Conservation (phyloP, 2,113 vertebrate genomes). For the Chinchilla lanigera region DNA sequence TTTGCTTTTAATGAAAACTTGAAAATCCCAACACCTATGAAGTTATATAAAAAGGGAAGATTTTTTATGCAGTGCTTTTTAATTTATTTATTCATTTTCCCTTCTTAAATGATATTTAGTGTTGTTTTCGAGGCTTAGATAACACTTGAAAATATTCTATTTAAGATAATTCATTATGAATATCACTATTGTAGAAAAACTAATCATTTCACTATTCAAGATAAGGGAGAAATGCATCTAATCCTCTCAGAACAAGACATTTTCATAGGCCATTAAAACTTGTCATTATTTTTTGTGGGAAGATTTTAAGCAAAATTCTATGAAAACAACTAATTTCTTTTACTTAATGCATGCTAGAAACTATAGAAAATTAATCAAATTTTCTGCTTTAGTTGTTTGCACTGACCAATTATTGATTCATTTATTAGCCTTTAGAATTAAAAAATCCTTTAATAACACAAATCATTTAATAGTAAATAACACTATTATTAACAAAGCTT, state of each 20-base stretch:
- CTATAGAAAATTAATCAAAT: not conserved
- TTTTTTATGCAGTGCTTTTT: not conserved
- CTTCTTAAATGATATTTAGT: not conserved
- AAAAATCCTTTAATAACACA: slow-evolving; percentile 5
- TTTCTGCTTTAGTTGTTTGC: not conserved
- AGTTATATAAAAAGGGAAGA: not conserved
- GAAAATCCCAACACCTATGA: not conserved
- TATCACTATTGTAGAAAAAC: not conserved
- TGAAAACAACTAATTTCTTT: not conserved
- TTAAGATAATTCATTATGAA: not conserved
- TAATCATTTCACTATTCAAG: not conserved
- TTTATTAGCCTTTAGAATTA: not conserved
- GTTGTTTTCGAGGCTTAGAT: not conserved
- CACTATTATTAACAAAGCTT: not conserved
- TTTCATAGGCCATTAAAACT: not conserved
- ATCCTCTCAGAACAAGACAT: not conserved
- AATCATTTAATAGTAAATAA: not conserved
- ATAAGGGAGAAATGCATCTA: not conserved
- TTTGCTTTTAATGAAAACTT: not conserved
- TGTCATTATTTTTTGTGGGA: not conserved
- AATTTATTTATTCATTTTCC: not conserved
- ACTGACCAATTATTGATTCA: not conserved
- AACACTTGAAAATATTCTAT: not conserved
- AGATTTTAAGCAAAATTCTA: not conserved
- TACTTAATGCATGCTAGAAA: not conserved